These are phyloP conservation scores for Poeciliopsis paucimaculata DNA, from an alignment of 2,797 vertebrate species.

Conservation along the genomic window DNA sequence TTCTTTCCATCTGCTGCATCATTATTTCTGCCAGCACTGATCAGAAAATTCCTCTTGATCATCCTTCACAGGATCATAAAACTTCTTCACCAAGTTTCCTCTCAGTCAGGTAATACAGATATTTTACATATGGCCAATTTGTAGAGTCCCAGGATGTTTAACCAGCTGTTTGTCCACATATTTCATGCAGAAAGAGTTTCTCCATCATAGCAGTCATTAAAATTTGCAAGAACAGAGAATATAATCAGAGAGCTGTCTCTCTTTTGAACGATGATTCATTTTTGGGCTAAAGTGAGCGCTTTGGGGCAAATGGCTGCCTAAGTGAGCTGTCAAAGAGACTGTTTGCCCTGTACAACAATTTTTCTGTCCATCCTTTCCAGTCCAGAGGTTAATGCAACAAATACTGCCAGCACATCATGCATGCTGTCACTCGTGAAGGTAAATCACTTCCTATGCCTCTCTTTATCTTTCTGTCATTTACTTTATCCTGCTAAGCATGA, in stretches of 20 bases:
- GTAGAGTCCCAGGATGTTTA: slow-evolving; percentile 14
- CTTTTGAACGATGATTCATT: slow-evolving; percentile 25
- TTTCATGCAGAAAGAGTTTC: slow-evolving; percentile 15
- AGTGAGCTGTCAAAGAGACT: slow-evolving; percentile 59
- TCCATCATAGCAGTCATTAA: slow-evolving; percentile 1
- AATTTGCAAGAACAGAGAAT: not conserved
- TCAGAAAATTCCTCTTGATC: slow-evolving; percentile 34
- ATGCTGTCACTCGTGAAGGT: slow-evolving; percentile 69
- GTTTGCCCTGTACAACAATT: slow-evolving; percentile 40
- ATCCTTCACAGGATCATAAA: slow-evolving; percentile 8
- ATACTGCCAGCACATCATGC: slow-evolving; percentile 55
- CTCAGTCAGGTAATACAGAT: not conserved
- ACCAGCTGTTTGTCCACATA: slow-evolving; percentile 41
- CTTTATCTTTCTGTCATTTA: slow-evolving; percentile 78
- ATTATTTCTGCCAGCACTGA: slow-evolving; percentile 43
- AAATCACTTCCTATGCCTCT: slow-evolving; percentile 70
- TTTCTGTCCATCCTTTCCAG: slow-evolving; percentile 66
- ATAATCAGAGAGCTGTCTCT: slow-evolving; percentile 9
- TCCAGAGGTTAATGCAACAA: slow-evolving; percentile 72
- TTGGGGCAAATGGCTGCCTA: slow-evolving; percentile 48
- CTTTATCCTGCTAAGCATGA: slow-evolving; percentile 83
- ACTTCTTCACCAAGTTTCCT: not conserved
- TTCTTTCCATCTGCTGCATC: slow-evolving; percentile 37
- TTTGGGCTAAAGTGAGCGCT: slow-evolving; percentile 36
- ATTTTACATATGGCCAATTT: slow-evolving; percentile 33